Evolutionary conservation across 2,797 vertebrate genomes (phyloP).

Genomic region (Alosa sapidissima): DNA sequence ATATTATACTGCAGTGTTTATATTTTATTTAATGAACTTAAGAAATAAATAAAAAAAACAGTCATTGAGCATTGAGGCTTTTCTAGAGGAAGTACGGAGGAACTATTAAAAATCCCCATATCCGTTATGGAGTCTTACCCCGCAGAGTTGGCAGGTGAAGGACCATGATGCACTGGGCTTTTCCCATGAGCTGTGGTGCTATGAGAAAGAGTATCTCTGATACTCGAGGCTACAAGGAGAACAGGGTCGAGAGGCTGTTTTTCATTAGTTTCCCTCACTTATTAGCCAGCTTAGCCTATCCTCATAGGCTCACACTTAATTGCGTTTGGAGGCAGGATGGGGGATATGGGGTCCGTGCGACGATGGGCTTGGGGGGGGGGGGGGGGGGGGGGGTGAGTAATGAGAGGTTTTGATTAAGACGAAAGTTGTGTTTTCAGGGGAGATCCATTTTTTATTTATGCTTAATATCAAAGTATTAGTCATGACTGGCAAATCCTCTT

Average conservation of each 20-base stretch:
- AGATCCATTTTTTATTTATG: slow-evolving; percentile 63
- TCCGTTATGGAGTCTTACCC: neutral
- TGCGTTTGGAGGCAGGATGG: slow-evolving; percentile 61
- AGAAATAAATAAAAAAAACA: no score
- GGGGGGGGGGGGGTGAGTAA: slow-evolving; percentile 68
- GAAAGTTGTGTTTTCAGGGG: slow-evolving; percentile 67
- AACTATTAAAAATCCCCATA: slow-evolving; percentile 1
- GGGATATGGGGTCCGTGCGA: neutral
- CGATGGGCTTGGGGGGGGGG: slow-evolving; percentile 53
- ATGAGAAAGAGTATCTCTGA: neutral
- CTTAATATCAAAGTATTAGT: slow-evolving; percentile 66
- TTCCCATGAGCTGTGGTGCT: neutral
- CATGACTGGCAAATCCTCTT: slow-evolving; percentile 48
- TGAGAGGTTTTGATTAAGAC: slow-evolving; percentile 70
- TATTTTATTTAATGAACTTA: no score
- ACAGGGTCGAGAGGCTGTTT: slow-evolving; percentile 55
- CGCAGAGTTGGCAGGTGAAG: slow-evolving; percentile 44
- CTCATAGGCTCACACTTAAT: slow-evolving; percentile 77
- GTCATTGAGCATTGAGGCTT: neutral
- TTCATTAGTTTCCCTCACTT: slow-evolving; percentile 69
- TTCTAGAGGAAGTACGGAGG: neutral
- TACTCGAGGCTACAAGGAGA: neutral
- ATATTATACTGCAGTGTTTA: no score
- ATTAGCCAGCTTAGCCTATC: slow-evolving; percentile 79
- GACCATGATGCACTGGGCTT: slow-evolving; percentile 25